Evolutionary conservation across 2,113 vertebrate species (phyloP).

Genomic region (Halcyon senegalensis): DNA sequence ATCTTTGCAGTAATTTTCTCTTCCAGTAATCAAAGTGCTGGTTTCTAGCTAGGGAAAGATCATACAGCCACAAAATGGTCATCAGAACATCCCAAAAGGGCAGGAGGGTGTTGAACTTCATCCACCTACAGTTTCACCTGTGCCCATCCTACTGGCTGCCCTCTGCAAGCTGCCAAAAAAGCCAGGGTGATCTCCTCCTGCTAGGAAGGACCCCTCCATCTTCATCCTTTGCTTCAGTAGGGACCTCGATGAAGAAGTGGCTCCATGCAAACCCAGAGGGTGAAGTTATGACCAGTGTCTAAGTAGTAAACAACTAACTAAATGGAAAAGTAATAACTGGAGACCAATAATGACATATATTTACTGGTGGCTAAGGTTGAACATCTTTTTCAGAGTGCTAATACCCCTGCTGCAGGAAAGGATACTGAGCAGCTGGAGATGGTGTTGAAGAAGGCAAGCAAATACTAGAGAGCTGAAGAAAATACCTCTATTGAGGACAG

Average conservation of each 20-base stretch:
- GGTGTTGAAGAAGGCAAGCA: background rate
- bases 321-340: background rate
- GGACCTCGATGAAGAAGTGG: accelerated
- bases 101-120: background rate
- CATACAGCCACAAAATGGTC: background rate
- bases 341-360: background rate
- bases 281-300: background rate
- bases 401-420: background rate
- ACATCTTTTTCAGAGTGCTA: background rate
- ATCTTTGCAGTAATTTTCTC: background rate
- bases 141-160: background rate
- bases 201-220: background rate
- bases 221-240: background rate
- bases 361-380: background rate
- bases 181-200: background rate
- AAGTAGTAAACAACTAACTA: background rate
- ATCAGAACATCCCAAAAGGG: background rate
- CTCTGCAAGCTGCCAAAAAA: background rate
- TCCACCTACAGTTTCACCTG: background rate
- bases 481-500: background rate
- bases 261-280: background rate
- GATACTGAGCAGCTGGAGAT: background rate
- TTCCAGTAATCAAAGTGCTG: background rate
- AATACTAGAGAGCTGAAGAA: background rate
- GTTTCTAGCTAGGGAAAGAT: background rate